Conservation (phyloP, 2,797 vertebrate species). For the Diceros bicornis region DNA sequence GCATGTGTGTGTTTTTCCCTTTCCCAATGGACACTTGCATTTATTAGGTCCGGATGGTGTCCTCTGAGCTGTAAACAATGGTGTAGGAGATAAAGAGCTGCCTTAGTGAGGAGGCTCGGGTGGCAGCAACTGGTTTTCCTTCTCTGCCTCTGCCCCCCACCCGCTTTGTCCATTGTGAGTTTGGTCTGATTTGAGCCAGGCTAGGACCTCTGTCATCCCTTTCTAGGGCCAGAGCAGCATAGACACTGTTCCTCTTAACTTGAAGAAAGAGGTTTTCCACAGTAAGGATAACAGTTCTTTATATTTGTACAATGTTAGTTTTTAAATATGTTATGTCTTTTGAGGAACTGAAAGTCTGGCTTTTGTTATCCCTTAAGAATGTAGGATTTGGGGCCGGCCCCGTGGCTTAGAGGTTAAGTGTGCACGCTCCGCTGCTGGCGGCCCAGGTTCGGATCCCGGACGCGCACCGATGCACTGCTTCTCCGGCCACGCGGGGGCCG, state of each 20-base stretch:
- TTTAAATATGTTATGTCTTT: conserved; percentile 46
- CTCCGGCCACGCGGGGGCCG: too few species aligned
- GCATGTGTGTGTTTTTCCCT: conserved; percentile 73
- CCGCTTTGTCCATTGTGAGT: conserved; percentile 41
- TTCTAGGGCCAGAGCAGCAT: background rate
- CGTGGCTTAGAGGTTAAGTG: too few species aligned
- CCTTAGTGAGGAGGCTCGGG: conserved; percentile 37
- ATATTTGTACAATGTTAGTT: background rate
- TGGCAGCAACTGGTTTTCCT: conserved; percentile 28
- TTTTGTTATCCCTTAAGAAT: conserved; percentile 66
- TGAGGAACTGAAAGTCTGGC: conserved; percentile 57
- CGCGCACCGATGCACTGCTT: too few species aligned
- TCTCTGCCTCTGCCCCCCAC: background rate
- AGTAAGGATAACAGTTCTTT: background rate
- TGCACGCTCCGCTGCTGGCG: too few species aligned
- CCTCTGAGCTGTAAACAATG: conserved; percentile 65
- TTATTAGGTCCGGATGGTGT: conserved; percentile 78
- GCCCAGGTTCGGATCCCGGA: too few species aligned
- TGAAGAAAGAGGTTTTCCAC: background rate
- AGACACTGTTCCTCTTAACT: background rate
- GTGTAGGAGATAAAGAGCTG: conserved; percentile 57
- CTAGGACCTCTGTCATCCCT: background rate
- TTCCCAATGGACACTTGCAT: conserved; percentile 80
- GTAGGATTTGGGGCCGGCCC: background rate
- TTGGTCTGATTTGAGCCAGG: background rate